Evolutionary conservation across 2,888 invertebrate species (phyloP).

Genomic region (Epiblema foenella): DNA sequence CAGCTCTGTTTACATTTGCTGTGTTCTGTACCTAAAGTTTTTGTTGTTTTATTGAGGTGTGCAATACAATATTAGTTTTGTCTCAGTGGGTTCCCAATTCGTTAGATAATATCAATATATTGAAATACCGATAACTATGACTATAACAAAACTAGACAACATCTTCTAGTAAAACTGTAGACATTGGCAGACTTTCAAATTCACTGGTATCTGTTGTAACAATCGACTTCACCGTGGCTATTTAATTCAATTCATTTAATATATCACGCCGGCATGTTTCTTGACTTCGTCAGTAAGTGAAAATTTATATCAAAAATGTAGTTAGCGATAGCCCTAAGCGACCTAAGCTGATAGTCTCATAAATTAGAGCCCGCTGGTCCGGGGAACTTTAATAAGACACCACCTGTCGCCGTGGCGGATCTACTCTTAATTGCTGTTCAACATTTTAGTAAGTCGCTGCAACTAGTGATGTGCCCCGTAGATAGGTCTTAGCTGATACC

Average conservation of each 20-base stretch:
- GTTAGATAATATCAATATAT: too few relatives aligned
- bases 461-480: conserved; percentile 34
- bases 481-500: too few relatives aligned
- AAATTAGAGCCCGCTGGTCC: conserved; percentile 60
- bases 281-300: not conserved
- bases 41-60: too few relatives aligned
- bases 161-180: too few relatives aligned
- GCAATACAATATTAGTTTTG: too few relatives aligned
- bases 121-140: too few relatives aligned
- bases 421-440: conserved; percentile 70
- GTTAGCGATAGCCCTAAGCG: conserved; percentile 25
- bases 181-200: too few relatives aligned
- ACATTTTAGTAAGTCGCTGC: conserved; percentile 49
- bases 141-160: too few relatives aligned
- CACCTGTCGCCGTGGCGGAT: conserved; percentile 70
- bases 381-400: conserved; percentile 74
- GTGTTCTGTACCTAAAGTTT: too few relatives aligned
- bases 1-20: too few relatives aligned
- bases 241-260: not conserved
- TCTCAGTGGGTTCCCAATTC: too few relatives aligned
- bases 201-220: too few relatives aligned
- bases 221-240: not conserved
- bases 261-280: not conserved
- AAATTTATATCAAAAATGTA: not conserved
- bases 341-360: conserved; percentile 55